These are phyloP conservation scores for Thera obeliscata DNA, from an alignment of 2,888 invertebrate genomes.

Conservation along the genomic window DNA sequence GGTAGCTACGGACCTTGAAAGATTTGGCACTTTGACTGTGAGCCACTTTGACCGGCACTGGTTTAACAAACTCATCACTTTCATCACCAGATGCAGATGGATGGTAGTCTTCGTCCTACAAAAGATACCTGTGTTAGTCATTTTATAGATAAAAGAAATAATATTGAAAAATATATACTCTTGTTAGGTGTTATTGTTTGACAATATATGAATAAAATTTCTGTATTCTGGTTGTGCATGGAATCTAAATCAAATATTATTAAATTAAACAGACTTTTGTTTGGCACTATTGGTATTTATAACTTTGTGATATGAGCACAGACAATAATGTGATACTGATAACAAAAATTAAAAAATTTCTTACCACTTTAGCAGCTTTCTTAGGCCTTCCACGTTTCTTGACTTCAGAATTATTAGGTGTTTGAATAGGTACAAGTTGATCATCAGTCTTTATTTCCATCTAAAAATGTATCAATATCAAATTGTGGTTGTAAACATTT, in stretches of 20 bases:
- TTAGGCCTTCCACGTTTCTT: conserved; percentile 72
- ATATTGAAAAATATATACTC: too few species aligned
- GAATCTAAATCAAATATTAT: too few species aligned
- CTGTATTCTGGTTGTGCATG: too few species aligned
- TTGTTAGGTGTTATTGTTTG: too few species aligned
- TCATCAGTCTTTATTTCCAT: conserved; percentile 77
- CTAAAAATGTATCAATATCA: conserved; percentile 53
- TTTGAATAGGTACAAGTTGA: conserved; percentile 72
- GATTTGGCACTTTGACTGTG: conserved; percentile 50
- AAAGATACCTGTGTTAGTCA: conserved; percentile 32
- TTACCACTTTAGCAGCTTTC: conserved; percentile 61
- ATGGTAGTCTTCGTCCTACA: conserved; percentile 74
- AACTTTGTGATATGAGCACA: too few species aligned
- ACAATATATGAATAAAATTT: too few species aligned
- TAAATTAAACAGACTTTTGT: too few species aligned
- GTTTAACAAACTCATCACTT: conserved; percentile 67
- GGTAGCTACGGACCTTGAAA: conserved; percentile 47
- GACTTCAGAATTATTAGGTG: conserved; percentile 51
- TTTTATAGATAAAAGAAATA: not conserved
- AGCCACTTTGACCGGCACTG: conserved; percentile 56
- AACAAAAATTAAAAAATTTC: conserved; percentile 24
- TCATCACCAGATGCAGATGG: conserved; percentile 78
- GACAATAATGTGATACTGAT: too few species aligned
- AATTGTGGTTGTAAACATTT: conserved; percentile 20
- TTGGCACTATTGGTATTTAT: too few species aligned